A percentile compares a stretch with the other conserved stretches of the same genome.
These are phyloP conservation scores for Julus scandinavius DNA, from an alignment of 2,888 invertebrate genomes.

Conservation along the genomic window DNA sequence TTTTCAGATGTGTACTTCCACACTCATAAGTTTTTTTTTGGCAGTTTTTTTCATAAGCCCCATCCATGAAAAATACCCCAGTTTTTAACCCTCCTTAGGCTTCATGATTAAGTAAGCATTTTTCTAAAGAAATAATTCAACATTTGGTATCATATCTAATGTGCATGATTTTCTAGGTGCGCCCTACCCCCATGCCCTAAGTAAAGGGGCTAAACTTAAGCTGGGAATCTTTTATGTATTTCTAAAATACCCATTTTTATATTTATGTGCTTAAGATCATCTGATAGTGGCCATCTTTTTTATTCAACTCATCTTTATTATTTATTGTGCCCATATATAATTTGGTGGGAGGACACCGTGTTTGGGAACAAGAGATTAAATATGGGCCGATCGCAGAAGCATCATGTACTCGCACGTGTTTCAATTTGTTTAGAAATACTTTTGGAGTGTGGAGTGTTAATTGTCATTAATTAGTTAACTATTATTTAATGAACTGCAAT, in stretches of 20 bases:
- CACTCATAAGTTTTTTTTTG: neutral
- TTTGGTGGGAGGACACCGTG: neutral
- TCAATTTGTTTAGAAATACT: neutral
- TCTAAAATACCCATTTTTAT: neutral
- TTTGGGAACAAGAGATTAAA: neutral
- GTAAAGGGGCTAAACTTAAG: neutral
- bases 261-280: neutral
- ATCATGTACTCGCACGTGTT: neutral
- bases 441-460: neutral
- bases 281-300: conserved; percentile 1
- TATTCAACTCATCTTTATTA: neutral
- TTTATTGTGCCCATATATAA: neutral
- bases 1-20: neutral
- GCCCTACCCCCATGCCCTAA: too few relatives aligned
- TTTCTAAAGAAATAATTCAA: neutral
- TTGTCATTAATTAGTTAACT: neutral
- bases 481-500: neutral
- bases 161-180: too few relatives aligned
- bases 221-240: neutral
- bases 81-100: neutral
- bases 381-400: neutral
- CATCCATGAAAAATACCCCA: too few relatives aligned
- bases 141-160: neutral
- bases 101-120: neutral
- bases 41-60: too few relatives aligned